Evolutionary conservation across 2,888 invertebrate species (phyloP).

Genomic region (Chesias legatella): DNA sequence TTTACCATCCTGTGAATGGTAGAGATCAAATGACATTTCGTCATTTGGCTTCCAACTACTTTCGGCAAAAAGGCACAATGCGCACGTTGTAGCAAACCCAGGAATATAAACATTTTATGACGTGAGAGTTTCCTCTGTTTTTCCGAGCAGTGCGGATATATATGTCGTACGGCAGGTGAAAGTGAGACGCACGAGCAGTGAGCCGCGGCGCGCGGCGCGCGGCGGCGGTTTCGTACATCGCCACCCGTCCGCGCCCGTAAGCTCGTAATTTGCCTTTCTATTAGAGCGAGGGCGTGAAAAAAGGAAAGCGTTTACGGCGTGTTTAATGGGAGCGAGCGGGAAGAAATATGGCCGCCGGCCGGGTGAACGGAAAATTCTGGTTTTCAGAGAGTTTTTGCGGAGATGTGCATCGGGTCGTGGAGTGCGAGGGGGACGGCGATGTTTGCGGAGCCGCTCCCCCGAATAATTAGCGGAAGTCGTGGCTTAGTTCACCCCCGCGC

Average conservation of each 20-base stretch:
- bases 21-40: no score
- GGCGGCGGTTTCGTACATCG: constrained; percentile 77
- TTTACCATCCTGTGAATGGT: no score
- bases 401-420: constrained; percentile 73
- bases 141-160: constrained; percentile 57
- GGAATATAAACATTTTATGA: constrained; percentile 59
- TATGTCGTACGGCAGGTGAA: constrained; percentile 51
- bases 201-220: constrained; percentile 45
- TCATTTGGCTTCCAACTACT: not conserved
- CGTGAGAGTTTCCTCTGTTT: constrained; percentile 72
- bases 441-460: constrained; percentile 64
- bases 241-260: constrained; percentile 80
- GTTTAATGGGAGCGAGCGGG: constrained; percentile 80
- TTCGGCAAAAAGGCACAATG: constrained; percentile 5
- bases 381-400: constrained; percentile 78
- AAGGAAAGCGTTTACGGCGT: constrained; percentile 81
- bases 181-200: constrained; percentile 56
- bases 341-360: constrained; percentile 78
- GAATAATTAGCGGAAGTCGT: constrained; percentile 79
- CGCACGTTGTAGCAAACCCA: constrained; percentile 15
- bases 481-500: constrained; percentile 74
- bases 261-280: constrained; percentile 81
- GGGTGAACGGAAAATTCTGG: constrained; percentile 78
- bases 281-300: constrained; percentile 81
- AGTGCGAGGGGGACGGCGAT: constrained; percentile 68